These are phyloP conservation scores for Poeciliopsis retropinna DNA, from an alignment of 2,113 vertebrate genomes.

Conservation along the genomic window DNA sequence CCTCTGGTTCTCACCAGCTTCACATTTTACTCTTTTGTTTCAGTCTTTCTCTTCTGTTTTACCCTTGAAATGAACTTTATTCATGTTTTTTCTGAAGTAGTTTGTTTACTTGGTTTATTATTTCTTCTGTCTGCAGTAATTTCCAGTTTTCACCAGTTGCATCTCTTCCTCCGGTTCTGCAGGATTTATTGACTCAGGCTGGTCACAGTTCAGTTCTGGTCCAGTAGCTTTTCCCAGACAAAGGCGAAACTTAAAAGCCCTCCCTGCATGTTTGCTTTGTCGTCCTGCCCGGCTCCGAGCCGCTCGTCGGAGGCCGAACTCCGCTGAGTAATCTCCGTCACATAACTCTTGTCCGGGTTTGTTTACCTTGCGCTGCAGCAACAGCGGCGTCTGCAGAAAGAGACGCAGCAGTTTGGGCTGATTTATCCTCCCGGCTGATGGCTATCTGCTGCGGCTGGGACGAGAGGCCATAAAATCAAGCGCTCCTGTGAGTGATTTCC, in stretches of 20 bases:
- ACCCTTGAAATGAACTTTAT: conserved; percentile 43
- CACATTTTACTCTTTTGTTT: conserved; percentile 36
- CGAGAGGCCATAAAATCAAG: conserved; percentile 64
- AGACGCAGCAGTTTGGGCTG: conserved; percentile 53
- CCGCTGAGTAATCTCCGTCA: conserved; percentile 61
- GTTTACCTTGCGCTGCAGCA: conserved; percentile 69
- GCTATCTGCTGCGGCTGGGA: conserved; percentile 59
- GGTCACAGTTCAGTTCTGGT: conserved; percentile 64
- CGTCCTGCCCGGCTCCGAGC: conserved; percentile 55
- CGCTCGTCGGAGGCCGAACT: conserved; percentile 51
- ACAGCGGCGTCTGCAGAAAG: conserved; percentile 55
- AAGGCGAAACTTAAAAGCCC: conserved; percentile 61
- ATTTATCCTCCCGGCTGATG: conserved; percentile 61
- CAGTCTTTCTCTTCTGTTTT: conserved; percentile 3
- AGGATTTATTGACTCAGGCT: conserved; percentile 50
- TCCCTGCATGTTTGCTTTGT: conserved; percentile 76
- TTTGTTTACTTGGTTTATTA: not conserved
- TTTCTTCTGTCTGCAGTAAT: not conserved
- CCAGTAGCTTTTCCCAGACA: conserved; percentile 65
- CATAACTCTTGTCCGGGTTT: conserved; percentile 70
- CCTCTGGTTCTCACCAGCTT: conserved; percentile 20
- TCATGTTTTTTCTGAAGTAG: not conserved
- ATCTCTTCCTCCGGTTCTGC: conserved; percentile 16
- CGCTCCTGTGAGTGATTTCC: conserved; percentile 65
- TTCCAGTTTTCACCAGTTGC: conserved; percentile 1